A percentile compares a stretch with the other conserved stretches of the same genome.
These are phyloP conservation scores for Pteropus rufus DNA, from an alignment of 2,797 vertebrate species.

Conservation along the genomic window DNA sequence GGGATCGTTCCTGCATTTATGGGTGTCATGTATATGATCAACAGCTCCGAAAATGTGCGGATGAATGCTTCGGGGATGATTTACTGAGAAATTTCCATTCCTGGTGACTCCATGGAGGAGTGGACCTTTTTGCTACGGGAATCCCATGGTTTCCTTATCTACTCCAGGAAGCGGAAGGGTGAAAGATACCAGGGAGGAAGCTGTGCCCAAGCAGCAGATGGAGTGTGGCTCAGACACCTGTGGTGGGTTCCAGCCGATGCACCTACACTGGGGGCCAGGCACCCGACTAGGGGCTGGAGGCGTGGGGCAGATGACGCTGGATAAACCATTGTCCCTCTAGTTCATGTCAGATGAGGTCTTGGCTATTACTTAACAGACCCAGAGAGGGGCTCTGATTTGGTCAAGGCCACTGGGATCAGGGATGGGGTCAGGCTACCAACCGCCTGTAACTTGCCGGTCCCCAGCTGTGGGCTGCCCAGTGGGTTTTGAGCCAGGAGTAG, in stretches of 20 bases:
- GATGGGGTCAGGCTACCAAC: not conserved
- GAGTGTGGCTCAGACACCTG: accelerated
- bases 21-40: too few species aligned
- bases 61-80: not conserved
- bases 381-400: not conserved
- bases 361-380: not conserved
- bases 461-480: not conserved
- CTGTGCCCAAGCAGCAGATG: not conserved
- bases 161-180: not conserved
- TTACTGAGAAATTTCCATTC: not conserved
- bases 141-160: not conserved
- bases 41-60: not conserved
- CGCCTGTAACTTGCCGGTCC: not conserved
- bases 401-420: not conserved
- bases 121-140: not conserved
- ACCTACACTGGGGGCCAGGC: accelerated
- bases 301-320: accelerated
- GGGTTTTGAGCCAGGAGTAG: not conserved
- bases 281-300: not conserved
- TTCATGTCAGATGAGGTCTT: not conserved
- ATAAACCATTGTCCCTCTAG: not conserved
- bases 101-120: not conserved
- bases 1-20: accelerated
- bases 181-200: not conserved
- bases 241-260: accelerated